Evolutionary conservation across 2,113 vertebrate species (phyloP).

Genomic region (Pygoscelis adeliae): DNA sequence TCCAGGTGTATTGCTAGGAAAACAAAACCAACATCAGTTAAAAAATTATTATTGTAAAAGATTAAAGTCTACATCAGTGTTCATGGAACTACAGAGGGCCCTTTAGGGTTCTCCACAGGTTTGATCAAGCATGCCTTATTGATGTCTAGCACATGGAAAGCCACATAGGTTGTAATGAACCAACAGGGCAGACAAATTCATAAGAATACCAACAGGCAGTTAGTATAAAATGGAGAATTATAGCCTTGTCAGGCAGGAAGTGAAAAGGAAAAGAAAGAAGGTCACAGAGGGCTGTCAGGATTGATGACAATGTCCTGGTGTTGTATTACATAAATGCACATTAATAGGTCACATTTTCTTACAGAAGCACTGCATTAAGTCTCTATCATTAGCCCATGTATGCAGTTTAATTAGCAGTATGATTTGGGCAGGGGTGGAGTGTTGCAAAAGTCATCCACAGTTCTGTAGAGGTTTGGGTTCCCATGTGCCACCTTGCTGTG

Average conservation of each 20-base stretch:
- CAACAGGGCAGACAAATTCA: conserved; percentile 33
- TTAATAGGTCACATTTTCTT: conserved; percentile 19
- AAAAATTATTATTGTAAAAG: conserved; percentile 29
- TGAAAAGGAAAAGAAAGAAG: conserved; percentile 33
- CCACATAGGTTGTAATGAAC: conserved; percentile 36
- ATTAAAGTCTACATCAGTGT: conserved; percentile 26
- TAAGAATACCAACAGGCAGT: conserved; percentile 29
- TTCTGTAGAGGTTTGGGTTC: background rate
- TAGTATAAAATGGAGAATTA: conserved; percentile 17
- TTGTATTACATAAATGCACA: conserved; percentile 3
- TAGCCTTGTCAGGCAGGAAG: background rate
- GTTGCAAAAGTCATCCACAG: background rate
- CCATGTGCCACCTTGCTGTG: background rate
- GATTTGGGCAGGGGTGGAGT: background rate
- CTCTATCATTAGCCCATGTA: background rate
- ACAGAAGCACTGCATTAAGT: background rate
- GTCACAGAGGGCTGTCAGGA: background rate
- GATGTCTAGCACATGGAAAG: conserved; percentile 42
- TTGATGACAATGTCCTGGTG: background rate
- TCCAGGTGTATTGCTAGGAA: conserved; percentile 75
- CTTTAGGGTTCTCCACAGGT: conserved; percentile 31
- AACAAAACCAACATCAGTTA: conserved; percentile 53
- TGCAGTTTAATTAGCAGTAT: background rate
- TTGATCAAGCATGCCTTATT: conserved; percentile 22
- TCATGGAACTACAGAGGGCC: conserved; percentile 8